Conservation (phyloP, 2,113 vertebrate species). For the Orientallactaga bullata region DNA sequence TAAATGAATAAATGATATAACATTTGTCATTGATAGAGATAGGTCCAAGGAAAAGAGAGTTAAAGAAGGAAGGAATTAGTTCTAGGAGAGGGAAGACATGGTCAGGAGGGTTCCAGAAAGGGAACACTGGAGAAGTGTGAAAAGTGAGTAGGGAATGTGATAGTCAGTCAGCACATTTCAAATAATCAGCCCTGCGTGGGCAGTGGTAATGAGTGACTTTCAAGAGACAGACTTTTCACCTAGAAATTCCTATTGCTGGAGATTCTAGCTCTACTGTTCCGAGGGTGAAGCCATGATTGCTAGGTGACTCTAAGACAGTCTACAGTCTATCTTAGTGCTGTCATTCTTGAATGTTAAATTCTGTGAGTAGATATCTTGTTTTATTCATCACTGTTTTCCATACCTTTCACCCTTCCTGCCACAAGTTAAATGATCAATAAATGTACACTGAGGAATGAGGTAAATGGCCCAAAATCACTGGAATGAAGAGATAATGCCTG, state of each 20-base stretch:
- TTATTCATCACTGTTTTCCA: not conserved
- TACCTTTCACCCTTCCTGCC: not conserved
- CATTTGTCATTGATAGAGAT: not conserved
- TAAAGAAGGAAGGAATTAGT: not conserved
- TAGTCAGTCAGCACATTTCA: not conserved
- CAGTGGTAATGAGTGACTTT: not conserved
- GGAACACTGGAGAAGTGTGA: not conserved
- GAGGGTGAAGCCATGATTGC: not conserved
- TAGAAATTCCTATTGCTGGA: not conserved
- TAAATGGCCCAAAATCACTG: not conserved
- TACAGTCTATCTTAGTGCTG: not conserved
- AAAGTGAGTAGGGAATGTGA: not conserved
- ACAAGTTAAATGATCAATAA: not conserved
- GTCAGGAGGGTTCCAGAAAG: not conserved
- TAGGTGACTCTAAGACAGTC: not conserved
- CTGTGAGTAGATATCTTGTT: not conserved
- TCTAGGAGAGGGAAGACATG: not conserved
- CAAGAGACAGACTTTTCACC: not conserved
- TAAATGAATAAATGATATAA: not conserved
- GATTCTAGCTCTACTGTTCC: not conserved
- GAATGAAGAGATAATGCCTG: not conserved
- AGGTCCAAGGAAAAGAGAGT: not conserved
- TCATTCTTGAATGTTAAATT: not conserved
- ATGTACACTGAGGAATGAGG: not conserved
- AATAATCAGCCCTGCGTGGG: fast-evolving